phyloP scores from a whole-genome alignment of 2,113 vertebrate genomes.

The Bujurquina vittata region DNA sequence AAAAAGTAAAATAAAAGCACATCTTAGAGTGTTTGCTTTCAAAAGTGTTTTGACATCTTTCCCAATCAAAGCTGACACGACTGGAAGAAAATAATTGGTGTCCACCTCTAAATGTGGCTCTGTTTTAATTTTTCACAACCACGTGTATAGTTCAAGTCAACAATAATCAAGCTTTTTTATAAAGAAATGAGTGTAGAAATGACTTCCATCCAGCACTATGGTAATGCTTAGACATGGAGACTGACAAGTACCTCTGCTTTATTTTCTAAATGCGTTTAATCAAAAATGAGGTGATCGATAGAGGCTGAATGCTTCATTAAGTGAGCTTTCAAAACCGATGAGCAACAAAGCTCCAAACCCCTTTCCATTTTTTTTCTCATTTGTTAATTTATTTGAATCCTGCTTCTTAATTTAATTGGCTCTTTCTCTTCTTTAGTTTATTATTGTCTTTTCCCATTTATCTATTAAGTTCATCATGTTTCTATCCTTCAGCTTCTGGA shows the following conservation, averaged over 20 bases:
- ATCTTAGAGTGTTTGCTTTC: conserved; percentile 16
- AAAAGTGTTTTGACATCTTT: conserved; percentile 40
- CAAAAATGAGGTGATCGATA: conserved; percentile 49
- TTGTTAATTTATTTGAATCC: conserved; percentile 35
- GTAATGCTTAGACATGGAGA: background rate
- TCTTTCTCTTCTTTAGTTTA: background rate
- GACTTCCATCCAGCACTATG: conserved; percentile 9
- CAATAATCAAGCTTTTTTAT: background rate
- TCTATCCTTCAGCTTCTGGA: conserved; percentile 13
- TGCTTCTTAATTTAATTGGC: conserved; percentile 8
- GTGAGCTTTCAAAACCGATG: conserved; percentile 18
- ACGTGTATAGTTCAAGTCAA: background rate
- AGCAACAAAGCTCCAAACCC: background rate
- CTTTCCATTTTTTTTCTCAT: background rate
- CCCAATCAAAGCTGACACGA: conserved; percentile 44
- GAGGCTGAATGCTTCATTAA: conserved; percentile 33
- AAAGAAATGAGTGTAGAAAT: conserved; percentile 6
- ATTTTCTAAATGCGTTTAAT: conserved; percentile 6
- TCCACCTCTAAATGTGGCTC: conserved; percentile 15
- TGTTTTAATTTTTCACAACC: background rate
- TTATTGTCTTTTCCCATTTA: background rate
- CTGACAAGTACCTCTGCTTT: conserved; percentile 1
- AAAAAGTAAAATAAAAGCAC: background rate
- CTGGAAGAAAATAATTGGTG: conserved; percentile 22
- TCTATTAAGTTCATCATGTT: background rate